phyloP scores from a whole-genome alignment of 2,797 vertebrate species.

The Pogonophryne albipinna region DNA sequence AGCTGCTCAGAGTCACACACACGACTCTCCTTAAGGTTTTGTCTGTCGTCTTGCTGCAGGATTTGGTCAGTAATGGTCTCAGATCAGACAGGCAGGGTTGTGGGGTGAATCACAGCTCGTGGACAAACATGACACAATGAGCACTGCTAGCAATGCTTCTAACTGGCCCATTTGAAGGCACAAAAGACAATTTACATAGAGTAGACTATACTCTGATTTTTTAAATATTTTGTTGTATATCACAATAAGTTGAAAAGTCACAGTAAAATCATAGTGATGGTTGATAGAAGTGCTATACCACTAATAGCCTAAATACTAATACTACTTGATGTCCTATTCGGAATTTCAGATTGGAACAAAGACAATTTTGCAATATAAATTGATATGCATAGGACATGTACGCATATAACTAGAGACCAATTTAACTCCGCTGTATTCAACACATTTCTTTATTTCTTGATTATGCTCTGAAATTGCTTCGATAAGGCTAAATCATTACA shows the following conservation, averaged over 20 bases:
- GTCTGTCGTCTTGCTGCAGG: conserved; percentile 33
- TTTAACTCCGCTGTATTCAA: neutral
- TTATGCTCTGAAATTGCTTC: conserved; percentile 17
- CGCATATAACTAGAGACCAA: neutral
- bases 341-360: neutral
- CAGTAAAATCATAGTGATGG: neutral
- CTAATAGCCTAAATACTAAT: neutral
- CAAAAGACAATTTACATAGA: neutral
- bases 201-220: neutral
- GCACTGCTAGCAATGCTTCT: conserved; percentile 8
- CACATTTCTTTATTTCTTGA: conserved; percentile 6
- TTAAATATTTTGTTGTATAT: neutral
- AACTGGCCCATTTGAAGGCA: neutral
- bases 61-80: conserved; percentile 31
- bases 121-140: conserved; percentile 28
- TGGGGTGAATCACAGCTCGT: conserved; percentile 47
- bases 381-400: neutral
- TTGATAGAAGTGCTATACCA: neutral
- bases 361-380: neutral
- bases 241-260: neutral
- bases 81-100: conserved; percentile 45
- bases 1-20: conserved; percentile 15
- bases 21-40: too few species aligned
- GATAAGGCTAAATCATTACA: conserved; percentile 10
- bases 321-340: neutral